Evolutionary conservation across 2,113 vertebrate genomes (phyloP), one percentile per base, ranked within the genome.

Genomic region (Perca schrenkii): DNA sequence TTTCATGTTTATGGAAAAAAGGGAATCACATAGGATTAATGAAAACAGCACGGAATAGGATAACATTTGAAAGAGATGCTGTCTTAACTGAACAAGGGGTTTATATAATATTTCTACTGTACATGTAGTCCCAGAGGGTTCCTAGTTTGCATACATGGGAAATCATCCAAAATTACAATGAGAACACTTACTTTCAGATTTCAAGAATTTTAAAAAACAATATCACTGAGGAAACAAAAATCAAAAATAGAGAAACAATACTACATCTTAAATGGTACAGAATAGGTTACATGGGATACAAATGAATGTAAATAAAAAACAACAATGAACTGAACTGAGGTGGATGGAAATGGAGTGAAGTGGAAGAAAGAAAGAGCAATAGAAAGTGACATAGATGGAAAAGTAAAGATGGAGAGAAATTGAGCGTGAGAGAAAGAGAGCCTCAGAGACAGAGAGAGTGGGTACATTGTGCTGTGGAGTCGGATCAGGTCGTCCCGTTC

Each of bases 401-500:
- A 69, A 4, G 11, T 15, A 53, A 15, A 53, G 11, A 36, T 52
- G 19, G 11, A 54, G 49, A 53, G 49, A 69, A 69, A 53, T 34
- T 67, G 47, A 36, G 49, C 17, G 25, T 22, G 31, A 71, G 54
- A 78, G 50, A 72, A 16, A 60, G n/a, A 53, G 74, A 86, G 58
- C 17, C 40, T 36, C n/a, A 74, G 16, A 60, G 17, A 46, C 15
- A 58, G 50, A 82, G 16, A 49, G 63, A 82, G 74, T 40, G 71
- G 46, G n/a, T 31, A 71, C 77, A 79, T 79, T 85, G 82, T 88
- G 86, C 62, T 34, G 62, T 65, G 68, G 58, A 73, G 68, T 69
- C 49, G 53, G 57, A 53, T 80, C 19, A 0, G 74, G 81, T 82
- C 36, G 13, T 74, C 77, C 47, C 34, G 52, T 65, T 74, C 64